phyloP scores from a whole-genome alignment of 2,888 invertebrate genomes.

The Belgica antarctica region DNA sequence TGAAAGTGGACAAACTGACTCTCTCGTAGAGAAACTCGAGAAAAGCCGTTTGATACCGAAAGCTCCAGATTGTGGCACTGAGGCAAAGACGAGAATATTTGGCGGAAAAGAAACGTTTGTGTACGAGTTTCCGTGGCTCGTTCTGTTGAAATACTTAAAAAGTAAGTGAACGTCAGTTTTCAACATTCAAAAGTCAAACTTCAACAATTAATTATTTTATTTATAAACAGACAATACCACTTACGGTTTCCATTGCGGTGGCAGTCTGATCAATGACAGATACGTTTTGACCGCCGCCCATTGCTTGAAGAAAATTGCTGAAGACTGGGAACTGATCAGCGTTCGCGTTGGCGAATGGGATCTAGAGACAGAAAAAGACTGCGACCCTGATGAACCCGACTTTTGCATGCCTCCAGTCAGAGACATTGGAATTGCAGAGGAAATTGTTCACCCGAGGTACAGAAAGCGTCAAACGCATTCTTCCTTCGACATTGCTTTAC shows the following conservation, averaged over 20 bases:
- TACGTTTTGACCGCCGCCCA: neutral
- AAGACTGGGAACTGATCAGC: neutral
- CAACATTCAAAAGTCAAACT: neutral
- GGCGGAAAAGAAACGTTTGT: neutral
- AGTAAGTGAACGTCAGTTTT: neutral
- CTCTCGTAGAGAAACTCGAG: too few species aligned
- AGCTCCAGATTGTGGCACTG: neutral
- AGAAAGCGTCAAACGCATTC: slow-evolving; percentile 60
- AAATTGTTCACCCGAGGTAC: slow-evolving; percentile 67
- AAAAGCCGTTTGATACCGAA: too few species aligned
- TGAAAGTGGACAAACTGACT: too few species aligned
- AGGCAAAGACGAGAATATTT: neutral
- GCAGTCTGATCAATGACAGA: neutral
- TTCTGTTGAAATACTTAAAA: neutral
- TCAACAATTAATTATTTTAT: neutral
- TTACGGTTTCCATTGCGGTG: neutral
- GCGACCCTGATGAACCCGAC: too few species aligned
- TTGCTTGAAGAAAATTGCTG: too few species aligned
- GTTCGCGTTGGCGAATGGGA: neutral
- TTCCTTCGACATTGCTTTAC: slow-evolving; percentile 68
- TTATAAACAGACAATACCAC: neutral
- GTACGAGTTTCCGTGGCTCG: neutral
- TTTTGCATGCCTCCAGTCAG: slow-evolving; percentile 59
- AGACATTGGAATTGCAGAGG: slow-evolving; percentile 63
- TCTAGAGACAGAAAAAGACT: too few species aligned